Evolutionary conservation across 2,797 vertebrate genomes (phyloP).

Genomic region (Enteromius unitaeniatus): DNA sequence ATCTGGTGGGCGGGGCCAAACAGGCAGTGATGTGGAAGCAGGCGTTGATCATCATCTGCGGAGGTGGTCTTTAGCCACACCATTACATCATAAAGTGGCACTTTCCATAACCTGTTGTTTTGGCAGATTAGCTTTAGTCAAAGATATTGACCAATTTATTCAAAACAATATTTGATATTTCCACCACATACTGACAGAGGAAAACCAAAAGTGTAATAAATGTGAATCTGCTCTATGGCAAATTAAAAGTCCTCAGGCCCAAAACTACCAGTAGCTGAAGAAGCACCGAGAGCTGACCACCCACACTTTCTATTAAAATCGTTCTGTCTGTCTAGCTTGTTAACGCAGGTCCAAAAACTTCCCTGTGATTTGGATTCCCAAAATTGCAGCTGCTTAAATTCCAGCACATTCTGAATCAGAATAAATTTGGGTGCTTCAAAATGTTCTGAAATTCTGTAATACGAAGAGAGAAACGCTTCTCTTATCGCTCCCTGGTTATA

Average conservation of each 20-base stretch:
- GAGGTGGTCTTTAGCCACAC: no score
- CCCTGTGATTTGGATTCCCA: not conserved
- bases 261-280: not conserved
- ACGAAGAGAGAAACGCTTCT: conserved; percentile 46
- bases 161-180: not conserved
- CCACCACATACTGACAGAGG: not conserved
- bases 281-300: not conserved
- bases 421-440: conserved; percentile 52
- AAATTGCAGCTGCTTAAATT: not conserved
- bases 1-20: no score
- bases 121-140: not conserved
- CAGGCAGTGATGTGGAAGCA: no score
- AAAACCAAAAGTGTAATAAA: not conserved
- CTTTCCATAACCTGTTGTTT: no score
- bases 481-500: conserved; percentile 49
- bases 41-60: no score
- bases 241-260: not conserved
- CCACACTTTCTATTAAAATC: not conserved
- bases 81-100: no score
- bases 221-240: not conserved
- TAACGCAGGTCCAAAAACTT: not conserved
- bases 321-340: not conserved
- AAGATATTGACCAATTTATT: not conserved
- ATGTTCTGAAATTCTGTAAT: conserved; percentile 43
- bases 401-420: conserved; percentile 22